Evolutionary conservation across 2,113 vertebrate genomes (phyloP), one percentile per base, ranked within the genome.

Genomic region (Scomber scombrus): DNA sequence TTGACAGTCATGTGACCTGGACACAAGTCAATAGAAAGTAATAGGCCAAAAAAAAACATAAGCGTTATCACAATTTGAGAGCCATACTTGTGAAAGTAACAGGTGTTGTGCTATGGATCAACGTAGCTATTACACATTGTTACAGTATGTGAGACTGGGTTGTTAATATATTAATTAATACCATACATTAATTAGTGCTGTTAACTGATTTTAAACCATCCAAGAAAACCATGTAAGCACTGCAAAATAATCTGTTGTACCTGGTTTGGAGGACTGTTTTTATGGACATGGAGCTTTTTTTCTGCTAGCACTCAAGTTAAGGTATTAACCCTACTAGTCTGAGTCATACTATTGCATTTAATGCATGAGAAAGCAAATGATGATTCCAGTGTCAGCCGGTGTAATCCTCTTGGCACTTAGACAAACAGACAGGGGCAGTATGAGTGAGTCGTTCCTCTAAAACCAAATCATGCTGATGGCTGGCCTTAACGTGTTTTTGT

Each of bases 391-490:
- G 65, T 84, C 47, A 51, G 64, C 60, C 11, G 40, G 31, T 71
- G 54, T 80, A 82, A 88, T 64, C 78, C 72, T 76, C 68, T 62
- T 58, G 83, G 60, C 75, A 82, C 23, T 26, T 26, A 26, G 23
- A 26, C 62, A 82, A 81, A 84, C 47, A 75, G 47, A 23, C 50
- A 12, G 21, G 46, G n/a, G 46, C 3, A 70, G 16, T 5, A 6
- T 66, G 57, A 69, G 47, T 19, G 26, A 56, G 12, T 68, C 14
- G 13, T 51, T 47, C 13, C 5, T 49, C 26, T 15, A 10, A 78
- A 81, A 68, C 31, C 12, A 46, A 62, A 68, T 71, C 21, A n/a
- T 40, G 23, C 29, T 43, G 66, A 68, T 52, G 62, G 49, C 60
- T 56, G 23, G 15, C 46, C 23, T 54, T n/a, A 7, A 69, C 51